Conservation (phyloP, 2,888 invertebrate species). For the Celastrina argiolus region DNA sequence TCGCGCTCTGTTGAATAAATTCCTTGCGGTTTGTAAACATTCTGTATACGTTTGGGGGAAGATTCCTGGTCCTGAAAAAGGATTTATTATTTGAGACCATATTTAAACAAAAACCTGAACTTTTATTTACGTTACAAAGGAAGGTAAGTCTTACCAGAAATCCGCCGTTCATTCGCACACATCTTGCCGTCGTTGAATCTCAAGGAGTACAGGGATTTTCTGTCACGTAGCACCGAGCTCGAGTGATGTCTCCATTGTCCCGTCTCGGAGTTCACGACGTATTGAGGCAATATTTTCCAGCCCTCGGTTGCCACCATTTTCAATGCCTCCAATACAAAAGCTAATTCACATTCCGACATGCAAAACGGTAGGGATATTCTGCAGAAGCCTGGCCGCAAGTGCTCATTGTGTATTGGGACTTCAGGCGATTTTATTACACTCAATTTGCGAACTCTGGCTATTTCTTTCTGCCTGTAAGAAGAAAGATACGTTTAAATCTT, state of each 20-base stretch:
- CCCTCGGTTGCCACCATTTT: constrained; percentile 93
- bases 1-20: constrained; percentile 85
- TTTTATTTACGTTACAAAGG: not conserved
- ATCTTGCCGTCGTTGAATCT: constrained; percentile 87
- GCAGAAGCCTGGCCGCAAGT: constrained; percentile 91
- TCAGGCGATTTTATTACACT: constrained; percentile 65
- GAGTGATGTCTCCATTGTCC: constrained; percentile 94
- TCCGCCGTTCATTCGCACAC: constrained; percentile 82
- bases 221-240: constrained; percentile 86
- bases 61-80: constrained; percentile 78
- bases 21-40: constrained; percentile 87
- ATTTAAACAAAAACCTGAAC: not conserved
- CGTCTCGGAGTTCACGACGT: constrained; percentile 90
- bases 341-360: constrained; percentile 86
- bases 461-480: constrained; percentile 66
- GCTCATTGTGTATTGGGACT: constrained; percentile 78
- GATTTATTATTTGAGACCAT: not conserved
- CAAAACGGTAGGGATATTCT: constrained; percentile 91
- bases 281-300: constrained; percentile 93
- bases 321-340: constrained; percentile 89
- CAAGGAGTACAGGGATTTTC: constrained; percentile 89
- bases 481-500: not conserved
- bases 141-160: constrained; percentile 68
- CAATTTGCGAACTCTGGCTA: constrained; percentile 61
- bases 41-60: constrained; percentile 87